phyloP scores from a whole-genome alignment of 2,113 vertebrate species.

The Pristiophorus japonicus region DNA sequence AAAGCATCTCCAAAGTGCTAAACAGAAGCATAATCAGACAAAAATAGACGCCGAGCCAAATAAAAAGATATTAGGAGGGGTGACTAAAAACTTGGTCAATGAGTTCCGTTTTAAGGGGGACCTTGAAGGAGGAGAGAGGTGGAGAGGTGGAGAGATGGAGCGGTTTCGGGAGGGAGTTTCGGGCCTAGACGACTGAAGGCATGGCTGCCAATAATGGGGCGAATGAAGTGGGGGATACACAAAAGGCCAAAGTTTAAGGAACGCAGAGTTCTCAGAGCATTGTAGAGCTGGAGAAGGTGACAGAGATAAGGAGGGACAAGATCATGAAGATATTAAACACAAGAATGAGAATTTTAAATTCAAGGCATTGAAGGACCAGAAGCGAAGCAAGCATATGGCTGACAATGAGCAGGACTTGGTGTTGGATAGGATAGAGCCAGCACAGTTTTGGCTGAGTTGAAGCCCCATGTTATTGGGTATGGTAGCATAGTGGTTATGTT shows the following conservation, averaged over 20 bases:
- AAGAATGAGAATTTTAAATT: not conserved
- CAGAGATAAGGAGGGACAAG: not conserved
- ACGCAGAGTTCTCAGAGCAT: not conserved
- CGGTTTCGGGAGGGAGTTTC: not conserved
- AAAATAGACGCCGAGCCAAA: not conserved
- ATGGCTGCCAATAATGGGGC: not conserved
- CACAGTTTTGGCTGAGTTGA: not conserved
- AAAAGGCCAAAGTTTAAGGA: not conserved
- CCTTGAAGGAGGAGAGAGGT: not conserved
- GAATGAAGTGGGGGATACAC: not conserved
- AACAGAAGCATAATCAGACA: not conserved
- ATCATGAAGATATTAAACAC: not conserved
- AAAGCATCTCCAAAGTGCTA: not conserved
- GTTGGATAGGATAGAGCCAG: not conserved
- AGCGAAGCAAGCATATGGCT: not conserved
- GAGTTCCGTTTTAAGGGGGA: not conserved
- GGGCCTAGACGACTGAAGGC: not conserved
- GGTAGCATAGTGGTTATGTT: too few species aligned
- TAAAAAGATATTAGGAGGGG: not conserved
- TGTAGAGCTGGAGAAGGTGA: not conserved
- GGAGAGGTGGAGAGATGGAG: not conserved
- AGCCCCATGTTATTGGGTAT: not conserved
- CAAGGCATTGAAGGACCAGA: not conserved
- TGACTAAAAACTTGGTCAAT: not conserved
- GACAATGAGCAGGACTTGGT: not conserved